Conservation (phyloP, 2,888 invertebrate species). For the Eupithecia abbreviata region DNA sequence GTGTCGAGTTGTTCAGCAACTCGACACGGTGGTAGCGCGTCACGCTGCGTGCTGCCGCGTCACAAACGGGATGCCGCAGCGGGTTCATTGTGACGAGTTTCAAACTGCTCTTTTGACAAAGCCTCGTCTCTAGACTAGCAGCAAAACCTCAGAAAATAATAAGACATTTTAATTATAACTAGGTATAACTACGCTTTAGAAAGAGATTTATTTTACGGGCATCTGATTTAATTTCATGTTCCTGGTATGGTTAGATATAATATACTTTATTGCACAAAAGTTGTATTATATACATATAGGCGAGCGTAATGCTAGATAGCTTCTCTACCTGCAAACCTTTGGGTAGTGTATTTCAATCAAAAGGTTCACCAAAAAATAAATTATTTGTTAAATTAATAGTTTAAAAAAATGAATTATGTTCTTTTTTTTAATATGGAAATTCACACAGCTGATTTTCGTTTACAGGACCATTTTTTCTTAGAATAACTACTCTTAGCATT, state of each 20-base stretch:
- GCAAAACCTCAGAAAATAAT: background rate
- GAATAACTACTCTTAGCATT: no score
- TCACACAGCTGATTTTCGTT: no score
- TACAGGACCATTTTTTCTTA: no score
- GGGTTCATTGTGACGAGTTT: conserved; percentile 7
- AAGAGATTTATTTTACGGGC: background rate
- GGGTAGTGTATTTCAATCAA: no score
- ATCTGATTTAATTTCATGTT: background rate
- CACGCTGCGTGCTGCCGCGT: conserved; percentile 64
- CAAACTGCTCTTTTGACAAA: background rate
- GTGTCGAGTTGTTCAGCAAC: conserved; percentile 33
- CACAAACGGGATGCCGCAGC: conserved; percentile 40
- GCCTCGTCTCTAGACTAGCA: background rate
- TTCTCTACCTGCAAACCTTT: no score
- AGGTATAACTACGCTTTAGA: background rate
- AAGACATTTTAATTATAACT: background rate
- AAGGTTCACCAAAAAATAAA: no score
- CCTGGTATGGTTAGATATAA: background rate
- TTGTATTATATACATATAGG: no score
- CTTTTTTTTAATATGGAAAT: no score
- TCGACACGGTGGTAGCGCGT: conserved; percentile 58
- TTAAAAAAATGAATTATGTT: no score
- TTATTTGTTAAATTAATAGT: no score
- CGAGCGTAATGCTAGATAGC: no score
- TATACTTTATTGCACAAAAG: no score